Percentiles rank a stretch among this genome's conserved stretches.
phyloP scores from a whole-genome alignment of 2,113 vertebrate species.

The Otolemur garnettii region DNA sequence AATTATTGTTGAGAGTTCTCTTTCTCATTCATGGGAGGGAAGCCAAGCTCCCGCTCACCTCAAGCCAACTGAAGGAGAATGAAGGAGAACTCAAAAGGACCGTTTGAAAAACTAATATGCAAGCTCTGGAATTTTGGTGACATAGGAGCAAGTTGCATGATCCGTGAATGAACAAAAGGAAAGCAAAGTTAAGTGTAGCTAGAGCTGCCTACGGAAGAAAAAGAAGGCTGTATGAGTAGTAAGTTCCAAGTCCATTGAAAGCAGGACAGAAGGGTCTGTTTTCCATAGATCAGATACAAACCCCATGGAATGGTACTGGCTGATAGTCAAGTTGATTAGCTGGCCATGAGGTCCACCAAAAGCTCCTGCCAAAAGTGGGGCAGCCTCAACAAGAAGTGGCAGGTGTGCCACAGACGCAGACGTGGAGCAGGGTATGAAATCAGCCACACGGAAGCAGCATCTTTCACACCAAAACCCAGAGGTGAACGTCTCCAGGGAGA shows the following conservation, averaged over 20 bases:
- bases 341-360: background rate
- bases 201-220: background rate
- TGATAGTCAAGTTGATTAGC: background rate
- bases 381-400: background rate
- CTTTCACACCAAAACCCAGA: background rate
- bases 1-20: background rate
- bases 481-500: background rate
- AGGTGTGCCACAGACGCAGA: background rate
- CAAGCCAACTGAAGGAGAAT: background rate
- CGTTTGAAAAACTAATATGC: background rate
- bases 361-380: background rate
- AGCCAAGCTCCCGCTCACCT: background rate
- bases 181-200: background rate
- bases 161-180: background rate
- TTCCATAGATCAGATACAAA: background rate
- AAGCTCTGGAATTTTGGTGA: background rate
- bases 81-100: background rate
- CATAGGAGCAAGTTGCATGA: background rate
- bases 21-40: background rate
- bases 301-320: background rate
- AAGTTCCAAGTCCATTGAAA: background rate
- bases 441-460: background rate
- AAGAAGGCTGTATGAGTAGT: background rate
- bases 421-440: background rate
- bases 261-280: background rate